Conservation (phyloP, 2,797 vertebrate species). For the Hylomyscus alleni region DNA sequence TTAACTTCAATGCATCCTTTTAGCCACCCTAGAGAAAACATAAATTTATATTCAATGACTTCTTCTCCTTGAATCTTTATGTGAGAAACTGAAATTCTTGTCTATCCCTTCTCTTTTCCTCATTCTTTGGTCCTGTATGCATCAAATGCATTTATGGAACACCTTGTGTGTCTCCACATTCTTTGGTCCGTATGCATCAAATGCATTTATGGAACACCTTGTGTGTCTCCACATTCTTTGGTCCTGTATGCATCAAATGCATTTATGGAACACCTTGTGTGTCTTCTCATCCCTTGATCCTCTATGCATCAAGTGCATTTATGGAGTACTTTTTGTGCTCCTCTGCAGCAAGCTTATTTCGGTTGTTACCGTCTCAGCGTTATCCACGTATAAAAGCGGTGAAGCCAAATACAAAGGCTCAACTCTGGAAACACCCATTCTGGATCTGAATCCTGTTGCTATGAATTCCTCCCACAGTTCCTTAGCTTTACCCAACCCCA, state of each 20-base stretch:
- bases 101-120: background rate
- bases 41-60: background rate
- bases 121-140: too few species aligned
- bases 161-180: too few species aligned
- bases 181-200: too few species aligned
- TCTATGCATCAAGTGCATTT: background rate
- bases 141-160: too few species aligned
- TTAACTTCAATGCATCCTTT: background rate
- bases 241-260: too few species aligned
- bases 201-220: too few species aligned
- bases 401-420: background rate
- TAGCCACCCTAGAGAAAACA: background rate
- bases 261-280: too few species aligned
- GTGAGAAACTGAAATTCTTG: background rate
- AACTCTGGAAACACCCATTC: background rate
- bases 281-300: too few species aligned
- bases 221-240: too few species aligned
- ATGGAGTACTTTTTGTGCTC: background rate
- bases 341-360: background rate
- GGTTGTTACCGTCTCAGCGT: background rate
- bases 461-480: background rate
- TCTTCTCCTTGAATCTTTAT: background rate
- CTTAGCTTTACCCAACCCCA: background rate
- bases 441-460: background rate
- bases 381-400: background rate